Conservation (phyloP, 2,113 vertebrate genomes). For the Anhinga rufa region DNA sequence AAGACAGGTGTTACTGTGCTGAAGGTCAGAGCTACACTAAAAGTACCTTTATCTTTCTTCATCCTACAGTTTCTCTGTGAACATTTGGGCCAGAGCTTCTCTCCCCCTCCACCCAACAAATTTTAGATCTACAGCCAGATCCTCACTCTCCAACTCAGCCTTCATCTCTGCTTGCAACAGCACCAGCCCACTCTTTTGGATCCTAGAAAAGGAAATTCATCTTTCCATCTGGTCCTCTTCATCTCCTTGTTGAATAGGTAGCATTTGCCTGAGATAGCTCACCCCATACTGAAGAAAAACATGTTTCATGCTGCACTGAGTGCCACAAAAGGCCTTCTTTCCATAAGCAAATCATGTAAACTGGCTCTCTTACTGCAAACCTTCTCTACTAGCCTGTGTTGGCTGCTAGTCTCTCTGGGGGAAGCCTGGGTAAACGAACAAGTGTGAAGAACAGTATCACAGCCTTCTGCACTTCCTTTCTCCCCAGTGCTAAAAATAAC, state of each 20-base stretch:
- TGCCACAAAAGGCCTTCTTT: neutral
- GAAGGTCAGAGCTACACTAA: neutral
- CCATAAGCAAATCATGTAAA: neutral
- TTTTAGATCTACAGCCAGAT: slow-evolving; percentile 53
- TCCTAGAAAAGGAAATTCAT: slow-evolving; percentile 34
- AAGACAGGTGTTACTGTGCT: neutral
- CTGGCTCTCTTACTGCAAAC: neutral
- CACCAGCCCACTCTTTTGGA: slow-evolving; percentile 48
- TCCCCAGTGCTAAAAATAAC: neutral
- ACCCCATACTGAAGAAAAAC: neutral
- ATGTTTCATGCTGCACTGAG: neutral
- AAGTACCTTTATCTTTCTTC: slow-evolving; percentile 15
- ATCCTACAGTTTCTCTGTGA: neutral
- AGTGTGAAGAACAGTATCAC: slow-evolving; percentile 10
- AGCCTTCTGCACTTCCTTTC: slow-evolving; percentile 28
- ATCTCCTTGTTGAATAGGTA: slow-evolving; percentile 27
- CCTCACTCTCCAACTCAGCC: slow-evolving; percentile 34
- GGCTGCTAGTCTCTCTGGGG: neutral
- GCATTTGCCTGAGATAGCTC: slow-evolving; percentile 3
- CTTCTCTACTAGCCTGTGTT: neutral
- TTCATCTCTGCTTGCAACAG: slow-evolving; percentile 45
- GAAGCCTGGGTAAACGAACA: slow-evolving; percentile 40
- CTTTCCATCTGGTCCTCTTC: slow-evolving; percentile 48
- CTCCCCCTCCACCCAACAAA: slow-evolving; percentile 22
- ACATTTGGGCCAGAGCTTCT: slow-evolving; percentile 10